Evolutionary conservation across 2,888 invertebrate genomes (phyloP).

Genomic region (Macrophya alboannulata): DNA sequence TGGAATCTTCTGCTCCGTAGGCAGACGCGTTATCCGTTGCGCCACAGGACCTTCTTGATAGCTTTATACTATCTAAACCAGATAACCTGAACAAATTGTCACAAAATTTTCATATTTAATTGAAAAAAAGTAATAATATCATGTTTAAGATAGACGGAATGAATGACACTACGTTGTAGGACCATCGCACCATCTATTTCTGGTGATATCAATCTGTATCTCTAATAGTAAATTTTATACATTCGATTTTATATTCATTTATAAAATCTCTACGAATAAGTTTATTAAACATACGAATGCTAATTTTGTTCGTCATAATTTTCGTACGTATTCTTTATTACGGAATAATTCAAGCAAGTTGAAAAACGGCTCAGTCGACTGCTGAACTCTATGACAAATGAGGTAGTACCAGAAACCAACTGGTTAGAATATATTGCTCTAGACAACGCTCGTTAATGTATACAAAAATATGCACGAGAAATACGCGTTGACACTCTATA

Average conservation of each 20-base stretch:
- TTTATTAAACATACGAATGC: background rate
- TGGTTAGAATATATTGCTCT: background rate
- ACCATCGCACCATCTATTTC: background rate
- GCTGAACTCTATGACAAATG: slow-evolving; percentile 9
- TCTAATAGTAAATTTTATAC: background rate
- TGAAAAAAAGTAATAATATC: background rate
- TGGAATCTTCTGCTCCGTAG: slow-evolving; percentile 88
- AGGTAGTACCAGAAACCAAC: background rate
- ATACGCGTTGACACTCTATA: slow-evolving; percentile 20
- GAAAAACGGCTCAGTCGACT: slow-evolving; percentile 2
- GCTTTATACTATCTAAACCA: background rate
- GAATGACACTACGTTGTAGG: background rate
- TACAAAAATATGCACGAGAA: slow-evolving; percentile 10
- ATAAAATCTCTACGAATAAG: background rate
- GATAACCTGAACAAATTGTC: background rate
- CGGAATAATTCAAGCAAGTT: background rate
- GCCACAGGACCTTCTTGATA: slow-evolving; percentile 82
- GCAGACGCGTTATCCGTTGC: slow-evolving; percentile 88
- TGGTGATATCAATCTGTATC: background rate
- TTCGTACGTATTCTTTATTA: background rate
- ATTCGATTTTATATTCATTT: background rate
- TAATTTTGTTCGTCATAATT: background rate
- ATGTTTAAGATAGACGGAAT: background rate
- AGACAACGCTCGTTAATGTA: background rate
- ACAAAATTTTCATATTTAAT: background rate